Evolutionary conservation across 2,797 vertebrate species (phyloP), one percentile per base, ranked within the genome.

Genomic region (Monodelphis domestica): DNA sequence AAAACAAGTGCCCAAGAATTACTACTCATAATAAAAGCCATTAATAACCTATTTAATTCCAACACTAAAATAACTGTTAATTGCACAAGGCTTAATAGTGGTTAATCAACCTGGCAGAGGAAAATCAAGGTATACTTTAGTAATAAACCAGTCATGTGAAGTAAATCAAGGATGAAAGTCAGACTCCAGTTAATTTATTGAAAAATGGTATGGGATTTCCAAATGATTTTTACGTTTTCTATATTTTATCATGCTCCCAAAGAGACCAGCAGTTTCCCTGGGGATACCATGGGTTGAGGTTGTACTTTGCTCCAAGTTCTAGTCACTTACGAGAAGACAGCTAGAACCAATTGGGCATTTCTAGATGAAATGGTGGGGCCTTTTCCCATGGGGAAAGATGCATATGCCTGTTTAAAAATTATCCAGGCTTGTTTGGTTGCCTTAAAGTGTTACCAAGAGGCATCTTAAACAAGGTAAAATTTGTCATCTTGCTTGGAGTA

Each of bases 401-500:
- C 70, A 45, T 78, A 78, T 59, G 5, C 57, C 33, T 94, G 78
- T 90, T 96, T 84, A 95, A 97, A 96, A 94, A 96, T 96, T 92
- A 91, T 56, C 93, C 87, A 92, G 70, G 29, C 87, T 97, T 97
- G 89, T 91, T 97, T 92, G 94, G 89, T 94, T 98, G 93, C 87
- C 94, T 98, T 97, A 97, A 97, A 95, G 50, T 90, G 93, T 96
- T 98, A 98, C 96, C 97, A 98, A 96, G 97, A 97, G 96, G 56
- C 94, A 55, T 97, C 94, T 97, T 97, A 98, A 98, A 97, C 94
- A 98, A 98, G 95, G 97, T 98, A 97, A 98, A 98, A 98, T 98
- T 98, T 98, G 97, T 98, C 97, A 97, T 98, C 98, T 98, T 95
- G 97, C 88, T 96, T 98, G 97, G 97, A 96, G 93, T 97, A 95